These are phyloP conservation scores for Melinopterus prodromus DNA, from an alignment of 2,888 invertebrate genomes.

Conservation along the genomic window DNA sequence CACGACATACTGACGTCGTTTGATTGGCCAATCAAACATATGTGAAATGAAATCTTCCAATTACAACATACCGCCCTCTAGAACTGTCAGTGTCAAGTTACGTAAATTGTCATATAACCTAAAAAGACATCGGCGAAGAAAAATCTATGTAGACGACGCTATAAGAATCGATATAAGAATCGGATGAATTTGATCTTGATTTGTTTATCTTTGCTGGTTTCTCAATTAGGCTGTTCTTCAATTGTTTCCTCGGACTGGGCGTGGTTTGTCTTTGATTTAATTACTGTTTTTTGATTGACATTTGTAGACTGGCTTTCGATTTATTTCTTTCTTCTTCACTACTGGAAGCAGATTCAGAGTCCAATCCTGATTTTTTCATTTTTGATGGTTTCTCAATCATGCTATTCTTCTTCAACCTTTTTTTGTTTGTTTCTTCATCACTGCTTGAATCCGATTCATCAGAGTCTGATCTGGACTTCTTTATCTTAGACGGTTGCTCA, in stretches of 20 bases:
- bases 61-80: no score
- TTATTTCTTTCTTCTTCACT: background rate
- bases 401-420: conserved; percentile 9
- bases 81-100: no score
- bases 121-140: no score
- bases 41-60: no score
- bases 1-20: no score
- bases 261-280: conserved; percentile 1
- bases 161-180: no score
- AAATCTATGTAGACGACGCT: no score
- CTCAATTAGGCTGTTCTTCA: background rate
- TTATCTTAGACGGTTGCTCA: no score
- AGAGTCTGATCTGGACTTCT: no score
- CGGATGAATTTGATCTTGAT: conserved; percentile 5
- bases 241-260: background rate
- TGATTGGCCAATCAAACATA: no score
- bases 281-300: background rate
- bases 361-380: background rate
- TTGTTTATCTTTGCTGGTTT: background rate
- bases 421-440: conserved; percentile 16
- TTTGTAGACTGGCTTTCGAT: no score
- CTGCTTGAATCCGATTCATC: conserved; percentile 19
- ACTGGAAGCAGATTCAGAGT: background rate
- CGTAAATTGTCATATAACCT: no score
- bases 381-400: conserved; percentile 11